phyloP scores from a whole-genome alignment of 1,140 invertebrate genomes.

The Formica exsecta region DNA sequence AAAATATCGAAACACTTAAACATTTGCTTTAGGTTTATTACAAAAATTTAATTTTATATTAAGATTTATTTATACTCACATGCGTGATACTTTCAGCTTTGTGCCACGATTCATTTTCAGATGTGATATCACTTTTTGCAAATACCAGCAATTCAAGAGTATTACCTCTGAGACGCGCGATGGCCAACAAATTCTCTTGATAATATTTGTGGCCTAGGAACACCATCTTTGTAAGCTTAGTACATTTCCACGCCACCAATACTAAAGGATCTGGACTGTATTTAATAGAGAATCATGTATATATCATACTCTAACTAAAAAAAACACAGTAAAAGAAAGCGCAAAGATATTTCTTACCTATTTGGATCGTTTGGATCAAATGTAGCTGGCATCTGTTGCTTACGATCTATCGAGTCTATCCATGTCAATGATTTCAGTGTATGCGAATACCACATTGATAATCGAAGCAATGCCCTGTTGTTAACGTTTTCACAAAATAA shows the following conservation, averaged over 20 bases:
- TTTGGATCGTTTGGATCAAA: conserved; percentile 73
- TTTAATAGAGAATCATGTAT: conserved; percentile 59
- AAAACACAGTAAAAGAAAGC: background rate
- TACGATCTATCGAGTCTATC: conserved; percentile 89
- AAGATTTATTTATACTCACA: conserved; percentile 70
- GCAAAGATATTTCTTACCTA: conserved; percentile 74
- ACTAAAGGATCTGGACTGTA: conserved; percentile 90
- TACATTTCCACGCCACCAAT: conserved; percentile 92
- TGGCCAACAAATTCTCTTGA: conserved; percentile 90
- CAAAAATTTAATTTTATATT: background rate
- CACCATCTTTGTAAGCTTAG: conserved; percentile 89
- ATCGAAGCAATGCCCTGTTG: conserved; percentile 85
- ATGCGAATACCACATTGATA: conserved; percentile 88
- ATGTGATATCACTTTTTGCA: conserved; percentile 87
- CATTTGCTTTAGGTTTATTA: background rate
- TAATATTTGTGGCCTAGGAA: conserved; percentile 88
- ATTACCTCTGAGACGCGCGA: conserved; percentile 89
- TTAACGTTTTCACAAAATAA: conserved; percentile 92
- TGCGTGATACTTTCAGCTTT: conserved; percentile 77
- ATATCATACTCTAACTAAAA: conserved; percentile 18
- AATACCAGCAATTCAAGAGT: conserved; percentile 89
- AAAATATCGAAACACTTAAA: background rate
- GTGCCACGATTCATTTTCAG: conserved; percentile 74
- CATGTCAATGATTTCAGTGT: conserved; percentile 90
- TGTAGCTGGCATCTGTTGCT: conserved; percentile 74